phyloP scores from a whole-genome alignment of 2,113 vertebrate genomes.

The Aviceda subcristata region DNA sequence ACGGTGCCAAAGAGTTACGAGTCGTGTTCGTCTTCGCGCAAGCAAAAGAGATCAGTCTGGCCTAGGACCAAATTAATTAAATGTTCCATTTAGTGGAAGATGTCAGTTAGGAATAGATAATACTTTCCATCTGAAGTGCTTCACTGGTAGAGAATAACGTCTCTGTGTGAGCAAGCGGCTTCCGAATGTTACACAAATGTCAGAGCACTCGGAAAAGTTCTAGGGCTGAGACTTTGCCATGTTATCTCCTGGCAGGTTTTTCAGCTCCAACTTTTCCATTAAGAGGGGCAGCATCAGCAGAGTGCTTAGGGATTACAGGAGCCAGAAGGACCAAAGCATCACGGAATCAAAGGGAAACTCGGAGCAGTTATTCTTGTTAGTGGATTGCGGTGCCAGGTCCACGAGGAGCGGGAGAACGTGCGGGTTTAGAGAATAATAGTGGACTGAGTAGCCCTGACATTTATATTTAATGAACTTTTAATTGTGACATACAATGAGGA shows the following conservation, averaged over 20 bases:
- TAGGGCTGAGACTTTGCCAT: neutral
- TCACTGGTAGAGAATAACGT: neutral
- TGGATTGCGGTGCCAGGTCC: neutral
- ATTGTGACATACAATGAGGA: neutral
- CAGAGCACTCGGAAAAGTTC: neutral
- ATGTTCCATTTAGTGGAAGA: slow-evolving; percentile 59
- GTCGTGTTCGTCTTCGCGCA: neutral
- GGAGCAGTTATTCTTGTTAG: neutral
- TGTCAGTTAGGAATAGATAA: slow-evolving; percentile 58
- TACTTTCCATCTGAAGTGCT: slow-evolving; percentile 28
- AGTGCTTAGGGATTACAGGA: neutral
- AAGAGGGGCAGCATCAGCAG: neutral
- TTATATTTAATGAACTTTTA: neutral
- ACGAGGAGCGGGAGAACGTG: neutral
- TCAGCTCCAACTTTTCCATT: neutral
- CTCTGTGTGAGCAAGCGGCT: neutral
- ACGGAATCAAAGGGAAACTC: neutral
- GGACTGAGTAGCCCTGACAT: neutral
- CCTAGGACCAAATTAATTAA: slow-evolving; percentile 54
- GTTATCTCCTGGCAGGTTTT: neutral
- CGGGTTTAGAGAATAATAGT: neutral
- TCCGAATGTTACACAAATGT: slow-evolving; percentile 46
- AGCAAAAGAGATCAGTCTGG: slow-evolving; percentile 25
- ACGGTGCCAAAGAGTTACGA: neutral
- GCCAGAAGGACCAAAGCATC: neutral